These are phyloP conservation scores for Hepsetus odoe DNA, from an alignment of 2,113 vertebrate genomes.

Conservation along the genomic window DNA sequence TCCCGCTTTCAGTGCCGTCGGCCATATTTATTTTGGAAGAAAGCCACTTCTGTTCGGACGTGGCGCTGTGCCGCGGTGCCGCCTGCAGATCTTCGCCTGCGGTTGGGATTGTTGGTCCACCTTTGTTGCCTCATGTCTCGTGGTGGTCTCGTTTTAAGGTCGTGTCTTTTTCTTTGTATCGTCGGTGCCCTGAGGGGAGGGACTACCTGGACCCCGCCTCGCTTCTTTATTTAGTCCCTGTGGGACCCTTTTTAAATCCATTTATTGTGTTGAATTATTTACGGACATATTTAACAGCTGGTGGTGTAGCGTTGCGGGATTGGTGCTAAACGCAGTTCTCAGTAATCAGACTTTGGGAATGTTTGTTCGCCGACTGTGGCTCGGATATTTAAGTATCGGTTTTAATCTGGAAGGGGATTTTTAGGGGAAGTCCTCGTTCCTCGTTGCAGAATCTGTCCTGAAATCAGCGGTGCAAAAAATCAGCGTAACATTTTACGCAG, in stretches of 20 bases:
- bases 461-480: no score
- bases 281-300: slow-evolving; percentile 68
- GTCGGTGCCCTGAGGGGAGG: slow-evolving; percentile 66
- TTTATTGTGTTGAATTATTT: slow-evolving; percentile 60
- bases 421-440: background rate
- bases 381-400: background rate
- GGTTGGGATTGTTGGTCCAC: slow-evolving; percentile 56
- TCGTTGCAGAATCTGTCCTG: no score
- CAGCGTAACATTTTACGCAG: no score
- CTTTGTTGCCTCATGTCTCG: slow-evolving; percentile 16
- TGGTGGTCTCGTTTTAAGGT: slow-evolving; percentile 37
- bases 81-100: slow-evolving; percentile 70
- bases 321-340: slow-evolving; percentile 72
- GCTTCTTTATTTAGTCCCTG: slow-evolving; percentile 84
- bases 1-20: slow-evolving; percentile 63
- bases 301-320: slow-evolving; percentile 65
- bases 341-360: slow-evolving; percentile 28
- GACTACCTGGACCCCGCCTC: slow-evolving; percentile 54
- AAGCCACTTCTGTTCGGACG: slow-evolving; percentile 74
- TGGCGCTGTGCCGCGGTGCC: slow-evolving; percentile 75
- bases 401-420: background rate
- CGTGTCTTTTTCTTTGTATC: slow-evolving; percentile 69
- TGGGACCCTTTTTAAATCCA: slow-evolving; percentile 79
- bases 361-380: background rate
- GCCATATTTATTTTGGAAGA: slow-evolving; percentile 74